Evolutionary conservation across 1,140 invertebrate genomes (phyloP), one percentile per base, ranked within the genome.

Genomic region (Apis florea): DNA sequence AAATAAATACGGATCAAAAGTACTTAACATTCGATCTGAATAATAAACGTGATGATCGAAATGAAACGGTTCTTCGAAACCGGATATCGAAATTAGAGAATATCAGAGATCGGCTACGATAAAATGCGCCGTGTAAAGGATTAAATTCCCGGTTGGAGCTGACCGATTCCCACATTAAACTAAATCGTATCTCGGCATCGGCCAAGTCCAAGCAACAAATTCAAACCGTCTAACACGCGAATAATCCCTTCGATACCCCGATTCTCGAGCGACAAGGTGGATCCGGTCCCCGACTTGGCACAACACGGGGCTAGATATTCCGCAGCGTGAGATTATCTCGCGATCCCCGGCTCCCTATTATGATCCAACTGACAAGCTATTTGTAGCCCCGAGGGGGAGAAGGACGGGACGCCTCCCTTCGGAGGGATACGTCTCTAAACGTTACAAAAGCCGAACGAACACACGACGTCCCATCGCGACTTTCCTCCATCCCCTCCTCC

Each of bases 331-430:
- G 90, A 91, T 91, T 90, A 91, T 91, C 86, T 88, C 85, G 85
- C 89, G 88, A 88, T 90, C 74, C 85, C 85, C 83, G 86, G 31
- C 88, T 88, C 87, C 89, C 89, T 91, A 91, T 91, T 90, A 91
- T 91, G 90, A 91, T 90, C 90, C 86, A 88, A 89, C 90, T 90
- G 90, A 91, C 90, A 91, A 90, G 90, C 90, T 89, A 90, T 91
- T 91, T 90, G 89, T 90, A 90, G 90, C 88, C 88, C 89, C 86
- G 71, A 77, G 81, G 83, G 79, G 81, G 83, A 83, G 84, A 64
- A 84, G 73, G 83, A 76, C 68, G 77, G 49, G 51, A 59, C 56
- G 24, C 71, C 71, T n/a, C 71, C 56, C 83, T n/a, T 24, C 68
- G 51, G 51, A 58, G 83, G 61, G 31, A 40, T 40, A 5, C 31